Evolutionary conservation across 2,797 vertebrate species (phyloP), one percentile per base, ranked within the genome.

Genomic region (Tenualosa ilisha): DNA sequence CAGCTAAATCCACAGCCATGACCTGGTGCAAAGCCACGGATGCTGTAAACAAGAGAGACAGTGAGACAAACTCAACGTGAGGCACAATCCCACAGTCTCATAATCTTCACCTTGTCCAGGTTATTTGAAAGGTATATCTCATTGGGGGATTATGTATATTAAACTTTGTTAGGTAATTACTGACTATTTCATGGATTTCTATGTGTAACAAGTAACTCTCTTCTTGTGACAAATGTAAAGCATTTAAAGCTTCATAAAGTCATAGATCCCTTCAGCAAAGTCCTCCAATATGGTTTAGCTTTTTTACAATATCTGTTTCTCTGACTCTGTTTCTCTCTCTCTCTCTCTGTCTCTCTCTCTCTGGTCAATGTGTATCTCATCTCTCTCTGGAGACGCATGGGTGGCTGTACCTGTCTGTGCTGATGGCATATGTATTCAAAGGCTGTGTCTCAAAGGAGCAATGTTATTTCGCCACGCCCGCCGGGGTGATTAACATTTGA

Each of bases 401-500:
- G 90, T 89, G 87, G 94, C 91, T 93, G 89, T 87, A 86, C 88
- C 81, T 86, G 88, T 91, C 91, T 93, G 91, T 90, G 92, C 87
- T 89, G 85, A 83, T 90, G 85, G 72, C 26, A 50, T 84, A 86
- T 87, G 86, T 91, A 88, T 88, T 91, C 89, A 92, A 88, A 89
- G 90, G 90, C 91, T 49, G 84, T 91, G 87, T 86, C 89, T 94
- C 91, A 94, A 93, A 92, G 89, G 89, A 89, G 91, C 92, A 90
- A 91, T 95, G 93, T 94, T 93, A 94, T 93, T 93, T 93, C 94
- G 93, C 93, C 94, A 95, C 93, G 94, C 92, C 92, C 92, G 92
- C 93, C 92, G 9, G 89, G 91, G 92, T 92, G 93, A 95, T 95
- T 94, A 95, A 94, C 95, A 95, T 95, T 94, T 95, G 94, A 95